Percentiles rank a stretch among this genome's conserved stretches.
These are phyloP conservation scores for silkworm (Bombyx mori) DNA, from an alignment of 1,140 invertebrate species.

Conservation along the genomic window DNA sequence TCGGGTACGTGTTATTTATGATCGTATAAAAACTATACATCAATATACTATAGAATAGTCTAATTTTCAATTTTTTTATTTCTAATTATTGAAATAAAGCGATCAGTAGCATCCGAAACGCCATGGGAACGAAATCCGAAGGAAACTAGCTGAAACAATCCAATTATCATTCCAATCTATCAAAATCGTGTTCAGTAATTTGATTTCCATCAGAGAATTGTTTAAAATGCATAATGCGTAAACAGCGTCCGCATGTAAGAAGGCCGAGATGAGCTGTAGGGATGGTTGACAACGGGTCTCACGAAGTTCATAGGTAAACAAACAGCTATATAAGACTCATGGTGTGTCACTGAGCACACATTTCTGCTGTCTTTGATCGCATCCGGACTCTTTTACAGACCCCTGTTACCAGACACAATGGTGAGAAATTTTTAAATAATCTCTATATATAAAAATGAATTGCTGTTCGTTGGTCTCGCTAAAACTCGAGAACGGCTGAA, in stretches of 20 bases:
- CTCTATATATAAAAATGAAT: too few species aligned
- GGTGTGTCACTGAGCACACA: conserved; percentile 55
- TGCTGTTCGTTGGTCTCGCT: too few species aligned
- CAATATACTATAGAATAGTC: too few species aligned
- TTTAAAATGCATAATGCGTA: conserved; percentile 11
- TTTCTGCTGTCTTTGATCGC: conserved; percentile 34
- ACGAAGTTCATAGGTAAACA: conserved; percentile 67
- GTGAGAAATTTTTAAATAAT: conserved; percentile 26
- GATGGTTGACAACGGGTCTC: conserved; percentile 37
- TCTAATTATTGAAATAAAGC: too few species aligned
- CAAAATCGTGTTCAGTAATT: conserved; percentile 14
- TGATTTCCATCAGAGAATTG: conserved; percentile 22
- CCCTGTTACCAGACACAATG: conserved; percentile 30
- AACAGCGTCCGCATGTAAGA: conserved; percentile 1
- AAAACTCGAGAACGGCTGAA: too few species aligned
- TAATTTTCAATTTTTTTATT: too few species aligned
- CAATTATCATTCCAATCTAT: conserved; percentile 10
- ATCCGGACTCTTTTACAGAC: conserved; percentile 30
- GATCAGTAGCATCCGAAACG: too few species aligned
- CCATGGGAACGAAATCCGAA: too few species aligned
- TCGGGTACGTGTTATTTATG: too few species aligned
- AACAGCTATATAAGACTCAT: conserved; percentile 54
- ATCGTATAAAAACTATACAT: too few species aligned
- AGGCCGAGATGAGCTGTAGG: conserved; percentile 29
- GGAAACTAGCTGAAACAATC: conserved; percentile 7